Evolutionary conservation across 2,888 invertebrate species (phyloP).

Genomic region (Mayetiola destructor): DNA sequence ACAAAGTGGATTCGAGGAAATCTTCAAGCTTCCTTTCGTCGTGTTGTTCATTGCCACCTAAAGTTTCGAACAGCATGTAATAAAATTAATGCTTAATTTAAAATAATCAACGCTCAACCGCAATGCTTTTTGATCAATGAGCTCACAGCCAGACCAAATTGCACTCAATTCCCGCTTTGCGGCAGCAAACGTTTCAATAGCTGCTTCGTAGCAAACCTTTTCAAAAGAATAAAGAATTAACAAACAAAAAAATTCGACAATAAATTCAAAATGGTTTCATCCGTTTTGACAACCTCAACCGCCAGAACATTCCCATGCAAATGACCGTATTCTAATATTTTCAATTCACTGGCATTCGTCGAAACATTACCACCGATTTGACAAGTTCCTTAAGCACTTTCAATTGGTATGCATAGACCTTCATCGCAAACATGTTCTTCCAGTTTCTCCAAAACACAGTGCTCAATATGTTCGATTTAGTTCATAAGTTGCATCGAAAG

Average conservation of each 20-base stretch:
- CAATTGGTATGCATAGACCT: slow-evolving; percentile 64
- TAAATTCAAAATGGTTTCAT: slow-evolving; percentile 73
- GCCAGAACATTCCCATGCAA: slow-evolving; percentile 83
- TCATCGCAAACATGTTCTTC: background rate
- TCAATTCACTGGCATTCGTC: slow-evolving; percentile 91
- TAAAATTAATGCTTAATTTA: slow-evolving; percentile 34
- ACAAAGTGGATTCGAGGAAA: slow-evolving; percentile 64
- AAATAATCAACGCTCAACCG: background rate
- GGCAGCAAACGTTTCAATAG: slow-evolving; percentile 56
- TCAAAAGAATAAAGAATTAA: slow-evolving; percentile 29
- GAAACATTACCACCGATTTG: slow-evolving; percentile 92
- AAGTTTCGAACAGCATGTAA: slow-evolving; percentile 75
- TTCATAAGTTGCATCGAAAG: slow-evolving; percentile 75
- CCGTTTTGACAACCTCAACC: slow-evolving; percentile 63
- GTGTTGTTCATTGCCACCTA: slow-evolving; percentile 70
- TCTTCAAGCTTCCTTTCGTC: slow-evolving; percentile 73
- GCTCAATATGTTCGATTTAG: slow-evolving; percentile 69
- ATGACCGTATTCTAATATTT: slow-evolving; percentile 90
- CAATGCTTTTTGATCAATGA: slow-evolving; percentile 53
- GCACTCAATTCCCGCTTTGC: slow-evolving; percentile 70
- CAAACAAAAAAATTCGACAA: slow-evolving; percentile 76
- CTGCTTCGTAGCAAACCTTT: slow-evolving; percentile 25
- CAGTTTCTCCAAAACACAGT: slow-evolving; percentile 66
- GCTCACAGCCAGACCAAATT: slow-evolving; percentile 89
- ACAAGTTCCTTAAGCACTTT: slow-evolving; percentile 92